Evolutionary conservation across 1,140 invertebrate genomes (phyloP), one percentile per base, ranked within the genome.

Genomic region (Drosophila takahashii): DNA sequence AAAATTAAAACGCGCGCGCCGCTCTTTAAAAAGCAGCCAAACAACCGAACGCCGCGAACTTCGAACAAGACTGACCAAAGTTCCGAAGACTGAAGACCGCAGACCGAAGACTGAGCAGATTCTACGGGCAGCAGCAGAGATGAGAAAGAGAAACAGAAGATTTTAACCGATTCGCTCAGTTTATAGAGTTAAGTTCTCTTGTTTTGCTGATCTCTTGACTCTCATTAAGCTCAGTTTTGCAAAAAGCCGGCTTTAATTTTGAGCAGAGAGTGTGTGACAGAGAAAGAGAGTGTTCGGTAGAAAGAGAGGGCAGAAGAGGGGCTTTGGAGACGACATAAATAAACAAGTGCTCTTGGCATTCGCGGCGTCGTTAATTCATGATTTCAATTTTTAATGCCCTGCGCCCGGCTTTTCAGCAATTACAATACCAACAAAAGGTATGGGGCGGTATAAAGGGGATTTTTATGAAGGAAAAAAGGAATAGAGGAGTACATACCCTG

Each of bases 311-410:
- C 1, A 10, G 16, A n/a, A 16, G 36, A 10, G 44, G 47, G 13
- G 18, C 9, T 18, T 36, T 10, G 58, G 58, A 32, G 44, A 59
- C 44, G 41, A 87, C 83, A 89, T 87, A 89, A 87, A 87, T 87
- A 87, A 87, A 89, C 83, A 87, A 87, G 83, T 87, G 83, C 83
- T 87, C 84, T 87, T 89, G 83, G 83, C 83, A 89, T 89, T 89
- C 76, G 84, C 61, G 69, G 79, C 76, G 83, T 87, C 84, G 83
- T 87, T 87, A 87, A 87, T 87, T 87, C 83, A 87, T 87, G 83
- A 87, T 87, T 87, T 87, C 79, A 87, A 89, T 87, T 83, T 87
- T 89, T 87, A 87, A 83, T 87, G 84, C 83, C 65, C 83, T 87
- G 79, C 65, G 75, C 79, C 83, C 57, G 69, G 72, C 72, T 76